These are phyloP conservation scores for Odontomyia ornata DNA, from an alignment of 2,888 invertebrate genomes.

Conservation along the genomic window DNA sequence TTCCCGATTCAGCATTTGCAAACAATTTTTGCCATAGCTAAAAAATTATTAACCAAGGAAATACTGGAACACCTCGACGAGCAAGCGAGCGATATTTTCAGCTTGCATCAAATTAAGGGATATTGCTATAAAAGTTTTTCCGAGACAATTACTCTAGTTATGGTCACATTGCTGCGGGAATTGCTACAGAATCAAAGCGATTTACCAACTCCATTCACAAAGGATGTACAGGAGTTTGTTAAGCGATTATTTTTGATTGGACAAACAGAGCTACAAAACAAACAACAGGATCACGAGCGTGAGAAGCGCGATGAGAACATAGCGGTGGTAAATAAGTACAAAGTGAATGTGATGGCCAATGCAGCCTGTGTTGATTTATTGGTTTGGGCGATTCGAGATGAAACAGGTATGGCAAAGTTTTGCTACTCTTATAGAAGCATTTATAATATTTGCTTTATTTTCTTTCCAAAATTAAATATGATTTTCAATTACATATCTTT, in stretches of 20 bases:
- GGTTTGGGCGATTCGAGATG: constrained; percentile 98
- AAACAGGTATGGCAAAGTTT: constrained; percentile 78
- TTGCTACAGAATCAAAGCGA: constrained; percentile 89
- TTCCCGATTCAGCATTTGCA: constrained; percentile 83
- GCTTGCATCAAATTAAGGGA: constrained; percentile 76
- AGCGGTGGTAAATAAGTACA: constrained; percentile 87
- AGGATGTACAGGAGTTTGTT: constrained; percentile 92
- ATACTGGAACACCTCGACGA: constrained; percentile 82
- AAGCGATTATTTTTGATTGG: constrained; percentile 89
- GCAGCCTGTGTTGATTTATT: constrained; percentile 96
- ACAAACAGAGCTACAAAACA: constrained; percentile 89
- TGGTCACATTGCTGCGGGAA: constrained; percentile 91
- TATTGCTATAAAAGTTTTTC: constrained; percentile 95
- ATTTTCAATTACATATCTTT: constrained; percentile 9
- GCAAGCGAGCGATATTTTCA: constrained; percentile 81
- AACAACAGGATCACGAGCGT: constrained; percentile 85
- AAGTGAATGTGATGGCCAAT: constrained; percentile 95
- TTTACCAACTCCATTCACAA: constrained; percentile 87
- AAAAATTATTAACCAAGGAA: constrained; percentile 86
- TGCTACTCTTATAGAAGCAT: background rate
- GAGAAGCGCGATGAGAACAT: constrained; percentile 84
- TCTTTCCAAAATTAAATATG: background rate
- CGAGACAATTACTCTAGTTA: constrained; percentile 91
- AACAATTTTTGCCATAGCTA: constrained; percentile 81
- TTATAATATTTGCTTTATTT: background rate